Base-by-base conservation (phyloP, 2,113 vertebrate species). In the Antechinus stuartii region DNA sequence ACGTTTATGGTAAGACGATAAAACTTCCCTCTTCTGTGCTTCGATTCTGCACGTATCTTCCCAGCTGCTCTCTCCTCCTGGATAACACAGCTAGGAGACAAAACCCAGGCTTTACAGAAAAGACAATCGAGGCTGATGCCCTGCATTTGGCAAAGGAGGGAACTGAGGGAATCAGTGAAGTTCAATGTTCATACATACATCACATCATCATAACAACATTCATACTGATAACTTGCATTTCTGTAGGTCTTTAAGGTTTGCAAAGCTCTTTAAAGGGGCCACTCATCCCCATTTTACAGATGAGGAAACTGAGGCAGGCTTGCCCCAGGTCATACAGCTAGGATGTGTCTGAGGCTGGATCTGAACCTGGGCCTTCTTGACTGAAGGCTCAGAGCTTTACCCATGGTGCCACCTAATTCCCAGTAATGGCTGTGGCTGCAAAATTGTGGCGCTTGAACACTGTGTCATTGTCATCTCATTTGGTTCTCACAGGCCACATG, bases 1-100 rank as follows among this genome's bases (percentile, higher is more conserved):
- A 30, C 5, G 14, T 76, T n/a, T 76, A 76, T 35, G n/a, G 35
- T n/a, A n/a, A 76, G 61, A 35, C 5, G 7, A 6, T 76, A 35
- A n/a, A 76, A 76, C 35, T 76, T 76, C 61, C 61, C 35, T 68
- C 35, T 16, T 76, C 92, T 95, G 30, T 94, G 91, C 54, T 76
- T 92, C 12, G 9, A 42, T 95, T 94, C 96, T 47, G 47, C 47
- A 47, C 47, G 2, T 47, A 47, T 47, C 47, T 47, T 47, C 47
- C 47, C 47, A 47, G 47, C 2, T 47, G 47, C 47, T 47, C 47
- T 47, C 47, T 47, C 47, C 47, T 61, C 54, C 89, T 94, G 68
- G 95, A 8, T 84, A 84, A 84, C 19, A 0, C 5, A 42, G 35
- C 61, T 76, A 16, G 16, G 68, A 42, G 14, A n/a, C 35, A n/a